A percentile compares a stretch with the other conserved stretches of the same genome.
phyloP scores from a whole-genome alignment of 2,888 invertebrate genomes.

The Nyleta sp. region DNA sequence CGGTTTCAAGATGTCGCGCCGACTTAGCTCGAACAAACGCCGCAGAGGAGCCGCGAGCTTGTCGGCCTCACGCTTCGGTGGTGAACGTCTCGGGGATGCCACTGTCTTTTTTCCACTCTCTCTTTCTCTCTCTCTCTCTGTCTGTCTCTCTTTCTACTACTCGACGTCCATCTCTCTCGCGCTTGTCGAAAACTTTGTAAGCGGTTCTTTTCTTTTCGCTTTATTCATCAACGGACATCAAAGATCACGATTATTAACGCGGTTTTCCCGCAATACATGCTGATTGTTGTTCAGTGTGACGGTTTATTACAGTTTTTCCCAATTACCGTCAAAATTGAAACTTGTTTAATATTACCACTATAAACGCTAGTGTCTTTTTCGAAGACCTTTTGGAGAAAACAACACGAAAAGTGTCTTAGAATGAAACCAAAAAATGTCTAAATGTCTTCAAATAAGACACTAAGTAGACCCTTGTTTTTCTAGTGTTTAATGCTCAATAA shows the following conservation, averaged over 20 bases:
- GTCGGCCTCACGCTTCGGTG: constrained; percentile 81
- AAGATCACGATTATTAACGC: constrained; percentile 51
- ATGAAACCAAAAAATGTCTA: too few species aligned
- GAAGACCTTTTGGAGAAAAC: too few species aligned
- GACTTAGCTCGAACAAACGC: constrained; percentile 77
- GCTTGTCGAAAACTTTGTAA: not conserved
- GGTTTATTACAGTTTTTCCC: not conserved
- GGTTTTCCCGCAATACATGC: constrained; percentile 11
- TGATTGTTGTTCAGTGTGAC: not conserved
- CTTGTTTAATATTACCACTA: too few species aligned
- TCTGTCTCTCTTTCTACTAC: constrained; percentile 25
- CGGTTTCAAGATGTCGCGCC: constrained; percentile 81
- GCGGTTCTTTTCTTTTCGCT: constrained; percentile 40
- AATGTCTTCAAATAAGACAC: too few species aligned
- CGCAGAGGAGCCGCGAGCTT: constrained; percentile 78
- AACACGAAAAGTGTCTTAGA: too few species aligned
- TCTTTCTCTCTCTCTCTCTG: constrained; percentile 12
- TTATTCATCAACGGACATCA: constrained; percentile 62
- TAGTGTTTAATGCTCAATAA: too few species aligned
- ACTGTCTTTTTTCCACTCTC: constrained; percentile 46
- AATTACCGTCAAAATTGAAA: not conserved
- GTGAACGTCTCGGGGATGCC: constrained; percentile 72
- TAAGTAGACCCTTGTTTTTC: too few species aligned
- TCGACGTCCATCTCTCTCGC: constrained; percentile 3
- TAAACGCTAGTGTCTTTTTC: too few species aligned